These are phyloP conservation scores for Platyrinchus mystaceus DNA, from an alignment of 2,797 vertebrate species.

Conservation along the genomic window DNA sequence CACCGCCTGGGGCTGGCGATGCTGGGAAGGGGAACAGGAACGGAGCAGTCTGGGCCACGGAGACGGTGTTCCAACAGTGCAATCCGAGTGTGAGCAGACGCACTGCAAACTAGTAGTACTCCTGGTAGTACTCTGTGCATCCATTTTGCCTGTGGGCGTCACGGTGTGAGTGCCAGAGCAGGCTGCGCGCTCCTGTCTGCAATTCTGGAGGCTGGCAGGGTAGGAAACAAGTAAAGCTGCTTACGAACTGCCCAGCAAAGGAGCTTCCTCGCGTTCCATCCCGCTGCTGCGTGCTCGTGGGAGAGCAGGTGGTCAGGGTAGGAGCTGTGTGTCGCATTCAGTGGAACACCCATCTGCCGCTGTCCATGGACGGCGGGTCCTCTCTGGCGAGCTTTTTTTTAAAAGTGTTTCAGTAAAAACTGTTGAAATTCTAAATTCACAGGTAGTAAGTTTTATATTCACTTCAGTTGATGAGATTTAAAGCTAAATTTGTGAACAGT, in stretches of 20 bases:
- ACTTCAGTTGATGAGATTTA: background rate
- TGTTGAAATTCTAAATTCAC: background rate
- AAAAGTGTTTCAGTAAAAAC: background rate
- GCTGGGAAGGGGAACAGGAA: background rate
- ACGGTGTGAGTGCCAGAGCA: fast-evolving
- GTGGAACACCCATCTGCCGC: fast-evolving
- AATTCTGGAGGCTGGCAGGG: background rate
- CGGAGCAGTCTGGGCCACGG: fast-evolving
- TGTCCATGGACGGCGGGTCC: fast-evolving
- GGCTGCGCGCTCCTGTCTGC: fast-evolving
- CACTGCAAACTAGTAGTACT: fast-evolving
- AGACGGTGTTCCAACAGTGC: background rate
- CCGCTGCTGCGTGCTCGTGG: fast-evolving
- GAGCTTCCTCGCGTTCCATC: background rate
- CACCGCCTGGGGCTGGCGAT: fast-evolving
- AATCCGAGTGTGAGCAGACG: fast-evolving
- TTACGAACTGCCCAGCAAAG: background rate
- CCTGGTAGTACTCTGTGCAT: fast-evolving
- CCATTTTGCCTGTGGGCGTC: background rate
- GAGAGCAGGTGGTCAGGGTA: fast-evolving
- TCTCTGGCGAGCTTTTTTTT: background rate
- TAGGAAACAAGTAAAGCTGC: background rate
- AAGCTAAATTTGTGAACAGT: background rate
- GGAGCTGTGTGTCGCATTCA: background rate
- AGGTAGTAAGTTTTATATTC: background rate